Base-by-base conservation (phyloP, 2,797 vertebrate genomes). In the Rhyacichthys aspro region DNA sequence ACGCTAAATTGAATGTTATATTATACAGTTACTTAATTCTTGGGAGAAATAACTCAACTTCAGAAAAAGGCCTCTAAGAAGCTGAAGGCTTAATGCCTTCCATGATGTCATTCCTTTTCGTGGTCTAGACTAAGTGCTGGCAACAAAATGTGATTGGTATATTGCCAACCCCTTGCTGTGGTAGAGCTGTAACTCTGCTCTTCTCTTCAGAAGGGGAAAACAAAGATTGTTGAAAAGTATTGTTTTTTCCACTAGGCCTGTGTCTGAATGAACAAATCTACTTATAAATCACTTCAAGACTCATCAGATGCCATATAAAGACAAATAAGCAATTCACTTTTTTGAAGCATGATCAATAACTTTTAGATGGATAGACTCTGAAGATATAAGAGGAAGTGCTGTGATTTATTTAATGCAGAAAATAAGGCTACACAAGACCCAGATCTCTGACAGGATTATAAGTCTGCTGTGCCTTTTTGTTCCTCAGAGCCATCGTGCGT, bases 401-500 rank as follows among this genome's bases (percentile, higher is more conserved):
- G 32, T 73, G 58, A 36, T 56, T 45, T 58, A 39, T 67, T 32
- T 55, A 14, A 55, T 43, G 28, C 45, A 66, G 18, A n/a, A 41
- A 32, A 50, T 37, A 1, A n/a, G 58, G 19, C 16, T 33, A n/a
- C 11, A 37, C 8, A 28, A 16, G 34, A 11, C 52, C 23, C 42
- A 55, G 36, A 62, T 15, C 10, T 17, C 10, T 34, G 14, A 41
- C 14, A 33, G 47, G 38, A 44, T 64, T 17, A 43, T 43, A 1
- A 11, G 15, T 68, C 17, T 65, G 23, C 36, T 23, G 7, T 56
- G 15, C 8, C 11, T 47, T 19, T 80, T 49, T 82, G 54, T 64
- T 41, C 55, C 74, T 70, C 78, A 97, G 95, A 94, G 93, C 69
- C 95, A 95, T 53, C 89, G 91, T n/a, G 88, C 91, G 63, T 92